Conservation (phyloP, 2,113 vertebrate genomes). For the Dryoscopus gambensis region DNA sequence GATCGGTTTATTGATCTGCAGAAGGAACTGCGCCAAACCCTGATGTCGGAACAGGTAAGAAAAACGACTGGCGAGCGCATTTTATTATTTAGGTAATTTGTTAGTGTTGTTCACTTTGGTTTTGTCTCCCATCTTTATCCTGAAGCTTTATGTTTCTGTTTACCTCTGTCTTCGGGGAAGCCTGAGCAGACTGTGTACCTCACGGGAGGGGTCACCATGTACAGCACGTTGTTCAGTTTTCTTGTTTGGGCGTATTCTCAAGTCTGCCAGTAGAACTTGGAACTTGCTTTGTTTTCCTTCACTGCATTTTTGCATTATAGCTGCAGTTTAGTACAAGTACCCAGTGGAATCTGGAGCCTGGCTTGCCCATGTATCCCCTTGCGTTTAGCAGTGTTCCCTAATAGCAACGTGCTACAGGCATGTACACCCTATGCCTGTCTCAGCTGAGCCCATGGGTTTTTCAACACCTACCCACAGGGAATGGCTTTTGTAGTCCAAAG, state of each 20-base stretch:
- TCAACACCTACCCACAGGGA: background rate
- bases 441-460: background rate
- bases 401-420: fast-evolving
- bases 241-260: background rate
- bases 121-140: slow-evolving; percentile 2
- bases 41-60: slow-evolving; percentile 72
- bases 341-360: background rate
- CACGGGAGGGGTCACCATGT: fast-evolving
- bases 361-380: background rate
- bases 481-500: background rate
- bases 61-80: background rate
- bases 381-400: background rate
- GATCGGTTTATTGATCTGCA: slow-evolving; percentile 91
- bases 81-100: slow-evolving; percentile 50
- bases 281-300: background rate
- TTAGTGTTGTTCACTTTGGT: slow-evolving; percentile 54
- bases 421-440: background rate
- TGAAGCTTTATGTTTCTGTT: background rate
- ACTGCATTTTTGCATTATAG: background rate
- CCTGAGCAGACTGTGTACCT: background rate
- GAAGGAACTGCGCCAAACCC: slow-evolving; percentile 83
- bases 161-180: background rate
- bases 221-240: background rate
- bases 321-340: background rate
- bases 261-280: background rate